These are phyloP conservation scores for Zapornia atra DNA, from an alignment of 2,113 vertebrate genomes.

Conservation along the genomic window DNA sequence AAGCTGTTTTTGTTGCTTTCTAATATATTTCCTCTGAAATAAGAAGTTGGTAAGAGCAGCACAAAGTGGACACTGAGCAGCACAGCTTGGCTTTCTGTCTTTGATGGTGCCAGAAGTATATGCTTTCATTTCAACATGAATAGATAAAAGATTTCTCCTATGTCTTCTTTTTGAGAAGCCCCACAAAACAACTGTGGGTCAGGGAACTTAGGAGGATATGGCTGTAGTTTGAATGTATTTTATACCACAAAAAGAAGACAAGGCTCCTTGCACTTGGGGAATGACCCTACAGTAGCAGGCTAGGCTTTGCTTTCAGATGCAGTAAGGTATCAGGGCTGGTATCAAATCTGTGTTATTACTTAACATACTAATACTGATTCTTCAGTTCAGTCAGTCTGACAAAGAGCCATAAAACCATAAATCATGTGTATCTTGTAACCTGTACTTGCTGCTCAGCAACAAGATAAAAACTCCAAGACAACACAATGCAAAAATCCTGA, in stretches of 20 bases:
- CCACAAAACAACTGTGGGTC: not conserved
- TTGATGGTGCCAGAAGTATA: not conserved
- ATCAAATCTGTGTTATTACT: not conserved
- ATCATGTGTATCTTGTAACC: not conserved
- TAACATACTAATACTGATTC: not conserved
- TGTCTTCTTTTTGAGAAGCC: not conserved
- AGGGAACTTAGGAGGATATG: not conserved
- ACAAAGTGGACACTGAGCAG: not conserved
- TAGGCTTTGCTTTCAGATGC: not conserved
- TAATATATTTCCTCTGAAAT: not conserved
- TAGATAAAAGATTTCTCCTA: not conserved
- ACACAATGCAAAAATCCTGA: not conserved
- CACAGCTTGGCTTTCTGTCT: not conserved
- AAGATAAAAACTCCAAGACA: not conserved
- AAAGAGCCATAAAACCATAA: not conserved
- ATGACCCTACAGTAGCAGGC: not conserved
- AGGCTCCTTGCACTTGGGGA: not conserved
- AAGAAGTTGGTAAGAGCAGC: not conserved
- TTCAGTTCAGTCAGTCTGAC: not conserved
- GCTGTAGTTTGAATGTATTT: not conserved
- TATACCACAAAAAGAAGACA: not conserved
- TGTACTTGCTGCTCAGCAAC: not conserved
- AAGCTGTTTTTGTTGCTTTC: not conserved
- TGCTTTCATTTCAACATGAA: not conserved
- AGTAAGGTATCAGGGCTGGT: not conserved